These are phyloP conservation scores for Callopanchax toddi DNA, from an alignment of 2,113 vertebrate genomes.

Conservation along the genomic window DNA sequence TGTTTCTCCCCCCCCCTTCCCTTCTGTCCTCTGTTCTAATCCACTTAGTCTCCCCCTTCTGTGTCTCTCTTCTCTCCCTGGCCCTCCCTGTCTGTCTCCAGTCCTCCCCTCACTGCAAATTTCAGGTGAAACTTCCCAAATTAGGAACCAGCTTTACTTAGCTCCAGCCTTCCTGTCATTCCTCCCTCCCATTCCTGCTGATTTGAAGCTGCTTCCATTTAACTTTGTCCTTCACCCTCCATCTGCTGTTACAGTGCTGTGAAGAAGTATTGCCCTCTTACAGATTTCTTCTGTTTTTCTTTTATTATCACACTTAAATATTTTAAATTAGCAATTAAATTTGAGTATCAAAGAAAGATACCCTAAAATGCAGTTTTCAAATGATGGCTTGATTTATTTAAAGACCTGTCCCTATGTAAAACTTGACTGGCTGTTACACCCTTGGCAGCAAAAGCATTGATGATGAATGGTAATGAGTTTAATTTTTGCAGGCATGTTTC, in stretches of 20 bases:
- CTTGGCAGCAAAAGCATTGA: no score
- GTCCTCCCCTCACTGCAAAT: constrained; percentile 26
- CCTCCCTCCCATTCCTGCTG: constrained; percentile 19
- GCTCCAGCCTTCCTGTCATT: not conserved
- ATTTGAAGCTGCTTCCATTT: constrained; percentile 42
- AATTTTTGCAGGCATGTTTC: no score
- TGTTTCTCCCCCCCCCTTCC: constrained; percentile 59
- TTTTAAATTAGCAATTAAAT: no score
- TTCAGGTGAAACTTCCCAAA: constrained; percentile 49
- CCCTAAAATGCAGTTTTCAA: no score
- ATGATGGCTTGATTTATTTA: no score
- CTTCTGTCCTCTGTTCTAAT: constrained; percentile 66
- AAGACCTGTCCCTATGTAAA: no score
- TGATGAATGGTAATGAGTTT: no score
- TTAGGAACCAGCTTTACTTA: constrained; percentile 25
- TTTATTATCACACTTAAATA: no score
- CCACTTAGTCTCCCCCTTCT: constrained; percentile 59
- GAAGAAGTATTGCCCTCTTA: no score
- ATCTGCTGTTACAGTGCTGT: not conserved
- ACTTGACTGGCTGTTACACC: no score
- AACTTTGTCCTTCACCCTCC: constrained; percentile 22
- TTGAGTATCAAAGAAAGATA: no score
- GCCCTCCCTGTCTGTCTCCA: constrained; percentile 36
- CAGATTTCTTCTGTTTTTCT: no score
- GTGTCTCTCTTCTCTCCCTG: constrained; percentile 40